phyloP scores from a whole-genome alignment of 2,797 vertebrate species.

The Sebastolobus alascanus region DNA sequence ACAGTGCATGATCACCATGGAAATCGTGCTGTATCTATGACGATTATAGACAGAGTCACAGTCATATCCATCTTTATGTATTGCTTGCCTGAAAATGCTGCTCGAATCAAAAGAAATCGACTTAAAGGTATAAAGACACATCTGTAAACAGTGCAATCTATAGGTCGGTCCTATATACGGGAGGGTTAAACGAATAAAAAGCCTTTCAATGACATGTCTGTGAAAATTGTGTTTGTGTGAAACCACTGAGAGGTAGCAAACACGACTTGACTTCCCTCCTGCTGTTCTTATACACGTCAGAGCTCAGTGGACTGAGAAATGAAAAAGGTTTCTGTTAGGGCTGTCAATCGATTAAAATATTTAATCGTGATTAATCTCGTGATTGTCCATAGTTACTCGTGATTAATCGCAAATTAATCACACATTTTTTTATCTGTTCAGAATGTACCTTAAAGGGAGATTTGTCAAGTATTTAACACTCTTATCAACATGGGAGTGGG shows the following conservation, averaged over 20 bases:
- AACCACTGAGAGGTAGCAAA: constrained; percentile 17
- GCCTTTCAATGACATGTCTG: background rate
- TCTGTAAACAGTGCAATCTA: background rate
- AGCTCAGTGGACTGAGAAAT: constrained; percentile 8
- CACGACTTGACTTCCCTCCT: constrained; percentile 18
- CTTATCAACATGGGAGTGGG: too few relatives aligned
- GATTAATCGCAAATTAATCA: too few relatives aligned
- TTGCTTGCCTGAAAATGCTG: background rate
- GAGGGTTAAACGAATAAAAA: background rate
- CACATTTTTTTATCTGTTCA: too few relatives aligned
- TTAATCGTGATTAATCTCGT: too few relatives aligned
- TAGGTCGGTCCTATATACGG: background rate
- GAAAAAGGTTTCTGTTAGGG: constrained; percentile 2
- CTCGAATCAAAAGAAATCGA: background rate
- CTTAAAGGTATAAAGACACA: background rate
- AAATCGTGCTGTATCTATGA: constrained; percentile 25
- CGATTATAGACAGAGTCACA: background rate
- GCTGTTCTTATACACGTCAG: constrained; percentile 9
- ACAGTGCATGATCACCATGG: constrained; percentile 37
- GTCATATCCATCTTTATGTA: constrained; percentile 9
- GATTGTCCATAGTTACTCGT: too few relatives aligned
- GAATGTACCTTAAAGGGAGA: too few relatives aligned
- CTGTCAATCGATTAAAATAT: too few relatives aligned
- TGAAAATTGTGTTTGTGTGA: background rate
- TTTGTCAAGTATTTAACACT: too few relatives aligned